A percentile compares a stretch with the other conserved stretches of the same genome.
These are phyloP conservation scores for Sturmia bella DNA, from an alignment of 2,888 invertebrate genomes.

Conservation along the genomic window DNA sequence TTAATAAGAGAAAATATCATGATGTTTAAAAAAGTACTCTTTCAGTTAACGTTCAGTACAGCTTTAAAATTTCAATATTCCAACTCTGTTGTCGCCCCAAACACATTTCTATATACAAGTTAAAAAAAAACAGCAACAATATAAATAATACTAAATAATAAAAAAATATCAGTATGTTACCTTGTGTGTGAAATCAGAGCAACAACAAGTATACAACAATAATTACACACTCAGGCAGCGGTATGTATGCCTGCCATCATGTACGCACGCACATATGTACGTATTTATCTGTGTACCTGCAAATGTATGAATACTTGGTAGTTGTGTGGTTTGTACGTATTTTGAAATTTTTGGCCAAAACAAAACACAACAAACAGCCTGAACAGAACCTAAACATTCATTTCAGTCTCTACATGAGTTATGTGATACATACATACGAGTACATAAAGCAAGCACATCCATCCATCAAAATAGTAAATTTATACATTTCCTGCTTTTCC, in stretches of 20 bases:
- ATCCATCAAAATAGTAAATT: too few species aligned
- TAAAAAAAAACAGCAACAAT: not conserved
- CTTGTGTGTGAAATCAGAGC: slow-evolving; percentile 32
- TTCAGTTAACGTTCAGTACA: too few species aligned
- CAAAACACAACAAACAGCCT: not conserved
- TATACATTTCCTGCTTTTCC: too few species aligned
- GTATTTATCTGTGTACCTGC: not conserved
- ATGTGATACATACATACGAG: not conserved
- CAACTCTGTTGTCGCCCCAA: too few species aligned
- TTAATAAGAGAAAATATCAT: too few species aligned
- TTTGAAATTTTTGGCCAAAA: slow-evolving; percentile 19
- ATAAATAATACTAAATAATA: not conserved
- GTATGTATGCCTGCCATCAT: too few species aligned
- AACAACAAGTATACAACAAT: not conserved
- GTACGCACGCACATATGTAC: not conserved
- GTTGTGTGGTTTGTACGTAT: not conserved
- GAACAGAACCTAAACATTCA: not conserved
- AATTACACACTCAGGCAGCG: too few species aligned
- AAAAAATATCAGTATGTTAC: not conserved
- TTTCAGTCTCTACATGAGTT: too few species aligned
- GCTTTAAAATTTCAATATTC: too few species aligned
- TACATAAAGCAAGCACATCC: too few species aligned
- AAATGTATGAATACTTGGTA: too few species aligned
- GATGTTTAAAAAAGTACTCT: too few species aligned
- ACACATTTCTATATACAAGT: not conserved